These are phyloP conservation scores for Spinibarbus caldwelli DNA, from an alignment of 2,797 vertebrate genomes.

Conservation along the genomic window DNA sequence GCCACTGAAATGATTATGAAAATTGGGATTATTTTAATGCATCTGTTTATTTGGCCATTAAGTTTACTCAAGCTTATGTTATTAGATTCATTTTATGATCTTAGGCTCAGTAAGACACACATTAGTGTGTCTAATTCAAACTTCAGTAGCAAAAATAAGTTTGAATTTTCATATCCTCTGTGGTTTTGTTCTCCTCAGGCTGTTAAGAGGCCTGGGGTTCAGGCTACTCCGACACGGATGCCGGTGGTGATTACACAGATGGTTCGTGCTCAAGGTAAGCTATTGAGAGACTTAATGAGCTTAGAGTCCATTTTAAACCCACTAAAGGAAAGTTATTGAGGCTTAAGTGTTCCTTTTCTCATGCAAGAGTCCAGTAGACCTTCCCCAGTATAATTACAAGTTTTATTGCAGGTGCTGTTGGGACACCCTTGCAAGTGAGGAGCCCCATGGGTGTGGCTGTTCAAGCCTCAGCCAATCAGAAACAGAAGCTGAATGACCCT, in stretches of 20 bases:
- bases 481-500: conserved; percentile 83
- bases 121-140: background rate
- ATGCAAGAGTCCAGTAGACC: conserved; percentile 5
- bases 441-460: conserved; percentile 75
- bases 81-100: background rate
- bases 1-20: background rate
- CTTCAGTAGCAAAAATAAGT: background rate
- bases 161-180: background rate
- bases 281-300: background rate
- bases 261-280: conserved; percentile 81
- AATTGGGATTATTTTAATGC: background rate
- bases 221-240: conserved; percentile 78
- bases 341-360: conserved; percentile 2
- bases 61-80: background rate
- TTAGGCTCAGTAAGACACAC: too few species aligned
- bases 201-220: conserved; percentile 74
- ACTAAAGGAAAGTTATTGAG: conserved; percentile 12
- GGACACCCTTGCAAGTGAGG: conserved; percentile 76
- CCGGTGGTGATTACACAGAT: conserved; percentile 82
- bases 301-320: conserved; percentile 30
- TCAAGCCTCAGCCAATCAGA: conserved; percentile 85
- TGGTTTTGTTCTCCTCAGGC: conserved; percentile 64
- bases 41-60: background rate
- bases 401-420: conserved; percentile 74
- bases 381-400: conserved; percentile 8